Evolutionary conservation across 1,140 invertebrate genomes (phyloP), one percentile per base, ranked within the genome.

Genomic region (Hycleus phaleratus): DNA sequence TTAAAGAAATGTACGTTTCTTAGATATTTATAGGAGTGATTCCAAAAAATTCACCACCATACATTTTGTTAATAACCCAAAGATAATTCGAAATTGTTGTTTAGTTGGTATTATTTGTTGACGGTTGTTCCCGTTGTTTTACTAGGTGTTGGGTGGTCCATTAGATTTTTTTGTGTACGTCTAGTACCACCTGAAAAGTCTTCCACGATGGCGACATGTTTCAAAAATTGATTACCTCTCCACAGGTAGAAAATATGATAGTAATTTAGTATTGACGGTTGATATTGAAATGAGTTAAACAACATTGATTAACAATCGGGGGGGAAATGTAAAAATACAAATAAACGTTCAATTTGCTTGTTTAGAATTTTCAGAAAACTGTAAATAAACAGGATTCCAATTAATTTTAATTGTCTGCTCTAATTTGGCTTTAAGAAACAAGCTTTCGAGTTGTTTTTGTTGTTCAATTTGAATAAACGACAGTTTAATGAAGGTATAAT

Each of bases 381-480:
- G 10, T 50, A 43, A 60, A 38, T 52, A 58, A 58, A 55, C 53
- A 60, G 40, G 53, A 49, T 45, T 60, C 55, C 54, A 61, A 61
- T 61, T 53, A 58, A 61, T 61, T 61, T 61, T 58, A 61, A 57
- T 58, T 58, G 54, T 61, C 59, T 47, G 49, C 39, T 58, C 45
- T 49, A 58, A 58, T 61, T 61, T 52, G 47, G 48, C 39, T 26
- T 32, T 56, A 12, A 4, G 32, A 56, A 56, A 56, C 46, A 56
- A 56, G 45, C 45, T 38, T 43, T 48, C 46, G 32, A 7, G 54
- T 45, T 49, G 45, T 56, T 49, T 49, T 48, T 43, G 54, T 48
- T 46, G 18, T 57, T 58, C 55, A 50, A 54, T 18, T 43, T 57
- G 58, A 61, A 58, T 57, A 61, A 61, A 61, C 54, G 49, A 32